Base-by-base conservation (phyloP, 1,140 invertebrate species). In the Galendromus occidentalis region DNA sequence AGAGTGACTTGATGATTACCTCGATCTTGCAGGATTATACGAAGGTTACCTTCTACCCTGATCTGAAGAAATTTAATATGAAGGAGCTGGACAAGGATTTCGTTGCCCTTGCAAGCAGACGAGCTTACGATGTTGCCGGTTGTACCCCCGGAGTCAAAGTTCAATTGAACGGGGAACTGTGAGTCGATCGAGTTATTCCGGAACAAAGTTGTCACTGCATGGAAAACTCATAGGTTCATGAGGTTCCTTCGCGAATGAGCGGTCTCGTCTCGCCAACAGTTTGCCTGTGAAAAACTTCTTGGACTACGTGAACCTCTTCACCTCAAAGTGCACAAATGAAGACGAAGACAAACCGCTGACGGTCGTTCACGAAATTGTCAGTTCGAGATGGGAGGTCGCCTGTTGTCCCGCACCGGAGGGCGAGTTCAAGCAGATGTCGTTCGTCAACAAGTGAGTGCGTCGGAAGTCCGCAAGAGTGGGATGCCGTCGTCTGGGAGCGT, bases 361-460 rank as follows among this genome's bases (percentile, higher is more conserved):
- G 79, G 74, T 93, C 69, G 81, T 86, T 5, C 87, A 97, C 74
- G 93, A 98, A 76, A 79, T 78, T 66, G 83, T 85, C 0, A 85
- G 83, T 72, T 84, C 87, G 20, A 80, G 96, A 42, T 99, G 96
- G 96, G 94, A 99, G 80, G 84, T 99, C 12, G 96, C 91, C 28
- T 76, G 95, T 2, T 86, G 90, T 30, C 74, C 88, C 1, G 97
- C 93, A 51, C 79, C 80, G 28, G 86, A 89, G 67, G 83, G 82
- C 68, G 91, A 89, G 5, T 98, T 97, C 75, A 91, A 97, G 75
- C 95, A 98, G 80, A 87, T 97, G 70, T 98, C 94, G 29, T 99
- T 99, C 79, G 96, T 98, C 7, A 99, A 99, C 77, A 59, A 59
- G 51, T 59, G 33, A 59, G 14, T 59, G 22, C 1, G 2, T 9